Base-by-base conservation (phyloP, 2,797 vertebrate species). In the Varecia variegata region DNA sequence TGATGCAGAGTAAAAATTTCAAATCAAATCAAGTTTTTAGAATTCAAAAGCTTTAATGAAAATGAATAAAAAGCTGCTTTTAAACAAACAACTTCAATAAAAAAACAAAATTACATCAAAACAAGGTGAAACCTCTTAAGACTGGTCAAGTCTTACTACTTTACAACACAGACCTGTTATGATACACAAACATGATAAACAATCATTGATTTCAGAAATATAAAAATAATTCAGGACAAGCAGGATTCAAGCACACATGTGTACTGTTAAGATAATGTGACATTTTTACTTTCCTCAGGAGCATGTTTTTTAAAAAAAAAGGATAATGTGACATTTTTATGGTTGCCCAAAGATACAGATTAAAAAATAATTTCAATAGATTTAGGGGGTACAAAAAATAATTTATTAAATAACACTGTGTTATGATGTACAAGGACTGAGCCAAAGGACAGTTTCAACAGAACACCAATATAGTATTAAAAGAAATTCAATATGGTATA, bases 131-230 rank as follows among this genome's bases (percentile, higher is more conserved):
- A 92, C 47, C 5, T 95, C 32, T 77, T 45, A 81, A 45, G 45
- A 30, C 30, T 56, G 30, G 25, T 70, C 50, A 95, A 87, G 23
- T 82, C 82, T 71, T 45, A 86, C 52, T 86, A 58, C 38, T 85
- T 30, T 14, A 1, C 17, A 77, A 43, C 43, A 80, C 4, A 81
- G 0, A 82, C 54, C 30, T 81, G 3, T 43, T 32, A 47, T 65
- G 27, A 71, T 38, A 85, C 2, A 90, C 0, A 88, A 85, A 12
- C 23, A 77, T 35, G 38, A 60, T 88, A 12, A 40, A 68, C 25
- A 82, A 68, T 70, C 35, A 95, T 35, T 80, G 54, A 93, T 47
- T 89, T 94, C 43, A 90, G 30, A 90, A 90, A 88, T 47, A 87
- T 20, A 67, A 32, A 56, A 77, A 76, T 35, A 94, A 68, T 93